Evolutionary conservation across 2,888 invertebrate genomes (phyloP).

Genomic region (Agrochola macilenta): DNA sequence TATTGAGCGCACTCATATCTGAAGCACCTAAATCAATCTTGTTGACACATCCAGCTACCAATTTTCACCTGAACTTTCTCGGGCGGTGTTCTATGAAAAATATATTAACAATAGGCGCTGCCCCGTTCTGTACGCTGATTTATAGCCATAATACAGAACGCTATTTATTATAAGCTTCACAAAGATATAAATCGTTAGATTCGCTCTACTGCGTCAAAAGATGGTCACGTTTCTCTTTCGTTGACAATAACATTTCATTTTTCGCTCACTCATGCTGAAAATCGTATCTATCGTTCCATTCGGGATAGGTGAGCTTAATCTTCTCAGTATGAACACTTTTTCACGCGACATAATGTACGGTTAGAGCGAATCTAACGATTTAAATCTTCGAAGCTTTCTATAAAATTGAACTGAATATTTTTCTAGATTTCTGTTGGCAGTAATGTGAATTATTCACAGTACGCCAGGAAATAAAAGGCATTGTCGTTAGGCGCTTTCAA

Average conservation of each 20-base stretch:
- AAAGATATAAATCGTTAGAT: slow-evolving; percentile 6
- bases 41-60: slow-evolving; percentile 51
- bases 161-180: slow-evolving; percentile 56
- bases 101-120: slow-evolving; percentile 68
- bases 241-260: neutral
- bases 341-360: no score
- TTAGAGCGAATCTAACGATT: neutral
- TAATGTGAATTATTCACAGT: slow-evolving; percentile 44
- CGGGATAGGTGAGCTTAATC: no score
- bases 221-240: neutral
- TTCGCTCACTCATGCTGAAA: neutral
- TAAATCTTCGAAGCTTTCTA: slow-evolving; percentile 29
- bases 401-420: slow-evolving; percentile 55
- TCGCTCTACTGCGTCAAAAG: neutral
- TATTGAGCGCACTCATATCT: slow-evolving; percentile 37
- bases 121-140: slow-evolving; percentile 59
- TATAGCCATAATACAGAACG: slow-evolving; percentile 60
- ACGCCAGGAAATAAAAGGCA: slow-evolving; percentile 33
- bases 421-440: slow-evolving; percentile 57
- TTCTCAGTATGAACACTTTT: neutral
- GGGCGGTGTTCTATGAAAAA: slow-evolving; percentile 66
- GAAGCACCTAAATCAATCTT: slow-evolving; percentile 49
- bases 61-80: slow-evolving; percentile 52
- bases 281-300: neutral
- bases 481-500: slow-evolving; percentile 37